Evolutionary conservation across 1,140 invertebrate genomes (phyloP).

Genomic region (Sarcophaga peregrina): DNA sequence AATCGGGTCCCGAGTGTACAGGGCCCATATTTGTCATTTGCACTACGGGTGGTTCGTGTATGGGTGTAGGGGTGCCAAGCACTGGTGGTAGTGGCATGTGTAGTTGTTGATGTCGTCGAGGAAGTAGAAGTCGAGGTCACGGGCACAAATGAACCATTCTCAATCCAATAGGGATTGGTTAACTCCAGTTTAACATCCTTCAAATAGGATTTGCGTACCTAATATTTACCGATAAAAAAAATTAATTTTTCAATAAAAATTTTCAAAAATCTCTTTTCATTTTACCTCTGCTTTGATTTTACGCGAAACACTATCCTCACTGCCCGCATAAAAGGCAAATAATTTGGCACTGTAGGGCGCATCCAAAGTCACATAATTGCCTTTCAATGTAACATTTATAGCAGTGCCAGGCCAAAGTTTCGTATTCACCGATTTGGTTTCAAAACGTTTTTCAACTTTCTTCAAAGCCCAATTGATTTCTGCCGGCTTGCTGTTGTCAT

Average conservation of each 20-base stretch:
- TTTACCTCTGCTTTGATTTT: constrained; percentile 60
- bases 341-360: constrained; percentile 78
- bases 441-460: constrained; percentile 70
- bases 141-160: constrained; percentile 79
- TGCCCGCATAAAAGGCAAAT: constrained; percentile 76
- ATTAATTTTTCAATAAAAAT: too few relatives aligned
- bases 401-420: constrained; percentile 76
- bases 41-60: constrained; percentile 65
- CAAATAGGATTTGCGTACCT: constrained; percentile 73
- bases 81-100: constrained; percentile 68
- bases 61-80: constrained; percentile 65
- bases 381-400: constrained; percentile 80
- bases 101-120: constrained; percentile 75
- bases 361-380: constrained; percentile 77
- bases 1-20: constrained; percentile 58
- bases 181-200: constrained; percentile 75
- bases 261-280: too few relatives aligned
- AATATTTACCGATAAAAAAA: neutral
- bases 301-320: constrained; percentile 60
- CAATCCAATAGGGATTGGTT: constrained; percentile 78
- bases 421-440: constrained; percentile 64
- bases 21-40: constrained; percentile 55
- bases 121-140: constrained; percentile 77
- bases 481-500: constrained; percentile 69
- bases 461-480: constrained; percentile 78